A percentile compares a stretch with the other conserved stretches of the same genome.
These are phyloP conservation scores for Polyommatus iphigenia DNA, from an alignment of 2,888 invertebrate genomes.

Conservation along the genomic window DNA sequence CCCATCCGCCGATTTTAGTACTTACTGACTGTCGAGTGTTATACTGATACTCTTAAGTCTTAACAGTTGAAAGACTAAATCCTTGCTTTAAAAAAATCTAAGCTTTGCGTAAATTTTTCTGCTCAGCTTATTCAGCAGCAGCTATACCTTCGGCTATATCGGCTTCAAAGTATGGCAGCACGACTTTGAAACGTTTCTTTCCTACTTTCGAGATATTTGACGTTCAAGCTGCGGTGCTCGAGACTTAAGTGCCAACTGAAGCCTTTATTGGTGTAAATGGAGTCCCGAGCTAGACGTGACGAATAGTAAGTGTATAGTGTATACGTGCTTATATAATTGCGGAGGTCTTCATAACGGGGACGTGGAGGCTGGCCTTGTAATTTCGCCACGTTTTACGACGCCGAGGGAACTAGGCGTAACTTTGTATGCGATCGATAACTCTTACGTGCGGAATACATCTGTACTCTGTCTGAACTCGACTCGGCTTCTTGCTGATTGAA, in stretches of 20 bases:
- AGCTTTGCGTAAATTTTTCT: too few species aligned
- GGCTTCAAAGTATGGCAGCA: background rate
- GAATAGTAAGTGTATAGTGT: slow-evolving; percentile 5
- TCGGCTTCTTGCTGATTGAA: background rate
- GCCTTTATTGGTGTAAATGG: background rate
- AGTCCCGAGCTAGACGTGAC: background rate
- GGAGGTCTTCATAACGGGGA: background rate
- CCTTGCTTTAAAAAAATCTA: too few species aligned
- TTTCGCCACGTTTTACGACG: slow-evolving; percentile 20
- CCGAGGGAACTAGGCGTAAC: slow-evolving; percentile 8
- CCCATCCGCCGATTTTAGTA: too few species aligned
- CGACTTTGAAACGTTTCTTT: background rate
- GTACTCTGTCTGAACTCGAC: background rate
- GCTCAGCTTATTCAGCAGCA: background rate
- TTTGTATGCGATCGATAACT: background rate
- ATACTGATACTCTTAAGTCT: too few species aligned
- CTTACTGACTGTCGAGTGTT: too few species aligned
- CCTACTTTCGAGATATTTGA: background rate
- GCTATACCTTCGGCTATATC: too few species aligned
- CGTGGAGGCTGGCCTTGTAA: slow-evolving; percentile 10
- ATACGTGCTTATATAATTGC: slow-evolving; percentile 10
- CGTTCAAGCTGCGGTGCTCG: background rate
- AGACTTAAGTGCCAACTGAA: background rate
- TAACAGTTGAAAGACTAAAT: too few species aligned
- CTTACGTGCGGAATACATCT: background rate